phyloP scores from a whole-genome alignment of 1,140 invertebrate species.

The Drosophila teissieri region DNA sequence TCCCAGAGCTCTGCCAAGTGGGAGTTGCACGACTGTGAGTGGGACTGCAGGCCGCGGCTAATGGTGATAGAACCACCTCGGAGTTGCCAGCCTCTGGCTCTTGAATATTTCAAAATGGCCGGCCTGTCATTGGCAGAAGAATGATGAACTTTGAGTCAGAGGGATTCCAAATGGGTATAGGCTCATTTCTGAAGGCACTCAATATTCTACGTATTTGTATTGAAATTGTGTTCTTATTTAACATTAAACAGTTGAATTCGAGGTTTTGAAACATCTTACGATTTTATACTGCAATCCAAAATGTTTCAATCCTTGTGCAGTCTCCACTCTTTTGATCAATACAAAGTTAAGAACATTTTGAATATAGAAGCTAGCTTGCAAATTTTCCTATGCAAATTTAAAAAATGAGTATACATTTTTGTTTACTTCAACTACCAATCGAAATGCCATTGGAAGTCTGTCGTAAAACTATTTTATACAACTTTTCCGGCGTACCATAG shows the following conservation, averaged over 20 bases:
- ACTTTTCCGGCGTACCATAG: too few species aligned
- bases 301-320: background rate
- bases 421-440: too few species aligned
- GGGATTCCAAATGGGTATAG: constrained; percentile 5
- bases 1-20: constrained; percentile 47
- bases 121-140: constrained; percentile 39
- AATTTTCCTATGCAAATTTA: too few species aligned
- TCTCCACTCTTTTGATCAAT: background rate
- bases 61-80: constrained; percentile 39
- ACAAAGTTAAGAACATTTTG: too few species aligned
- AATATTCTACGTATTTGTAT: background rate
- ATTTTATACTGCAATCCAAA: background rate
- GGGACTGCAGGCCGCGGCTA: constrained; percentile 29
- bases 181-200: background rate
- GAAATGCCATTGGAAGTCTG: too few species aligned
- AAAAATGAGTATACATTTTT: too few species aligned
- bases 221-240: too few species aligned
- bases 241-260: too few species aligned
- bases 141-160: constrained; percentile 37
- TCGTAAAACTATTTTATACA: too few species aligned
- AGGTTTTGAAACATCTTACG: background rate
- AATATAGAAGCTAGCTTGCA: too few species aligned
- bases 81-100: constrained; percentile 28
- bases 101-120: constrained; percentile 60
- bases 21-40: constrained; percentile 34